Percentiles rank a stretch among this genome's conserved stretches.
Evolutionary conservation across 2,113 vertebrate species (phyloP).

Genomic region (Pelecanus crispus): DNA sequence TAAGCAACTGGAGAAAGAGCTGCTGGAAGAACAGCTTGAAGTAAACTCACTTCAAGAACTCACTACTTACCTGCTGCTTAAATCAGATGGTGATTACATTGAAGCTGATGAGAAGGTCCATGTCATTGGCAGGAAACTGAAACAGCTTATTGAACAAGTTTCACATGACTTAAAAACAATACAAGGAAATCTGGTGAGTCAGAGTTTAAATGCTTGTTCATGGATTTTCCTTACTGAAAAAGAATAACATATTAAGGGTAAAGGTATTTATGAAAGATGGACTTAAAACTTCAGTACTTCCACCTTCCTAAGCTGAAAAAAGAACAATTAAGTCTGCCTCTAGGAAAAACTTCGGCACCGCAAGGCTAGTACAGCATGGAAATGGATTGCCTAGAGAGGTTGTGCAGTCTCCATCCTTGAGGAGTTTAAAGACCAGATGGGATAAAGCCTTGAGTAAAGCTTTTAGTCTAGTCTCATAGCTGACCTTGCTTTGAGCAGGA

Average conservation of each 20-base stretch:
- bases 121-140: slow-evolving; percentile 81
- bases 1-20: slow-evolving; percentile 83
- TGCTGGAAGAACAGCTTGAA: slow-evolving; percentile 69
- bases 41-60: slow-evolving; percentile 81
- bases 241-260: not conserved
- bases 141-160: slow-evolving; percentile 78
- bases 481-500: not conserved
- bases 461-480: not conserved
- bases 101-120: slow-evolving; percentile 89
- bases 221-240: not conserved
- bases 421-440: not conserved
- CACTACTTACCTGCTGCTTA: slow-evolving; percentile 77
- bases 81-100: slow-evolving; percentile 70
- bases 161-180: slow-evolving; percentile 68
- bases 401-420: no score
- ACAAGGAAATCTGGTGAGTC: slow-evolving; percentile 75
- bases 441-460: not conserved
- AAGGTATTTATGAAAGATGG: not conserved
- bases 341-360: not conserved
- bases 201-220: not conserved
- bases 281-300: not conserved
- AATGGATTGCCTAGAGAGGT: not conserved
- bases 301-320: not conserved
- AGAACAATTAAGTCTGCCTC: not conserved
- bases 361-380: not conserved